Evolutionary conservation across 2,888 invertebrate genomes (phyloP).

Genomic region (Coecobrya sp.): DNA sequence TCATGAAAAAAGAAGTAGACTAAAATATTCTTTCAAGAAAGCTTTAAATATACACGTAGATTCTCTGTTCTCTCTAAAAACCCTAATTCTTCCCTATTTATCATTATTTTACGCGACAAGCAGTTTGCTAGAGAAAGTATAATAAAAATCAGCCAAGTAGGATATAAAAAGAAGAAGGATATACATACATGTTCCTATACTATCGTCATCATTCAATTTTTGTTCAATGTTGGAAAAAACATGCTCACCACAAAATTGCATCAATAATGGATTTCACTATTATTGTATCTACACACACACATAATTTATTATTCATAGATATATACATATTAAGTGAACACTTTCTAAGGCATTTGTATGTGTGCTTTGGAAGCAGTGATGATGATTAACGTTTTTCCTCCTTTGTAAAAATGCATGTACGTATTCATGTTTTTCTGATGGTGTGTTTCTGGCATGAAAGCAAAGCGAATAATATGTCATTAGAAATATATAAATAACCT

Average conservation of each 20-base stretch:
- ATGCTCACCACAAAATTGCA: slow-evolving; percentile 71
- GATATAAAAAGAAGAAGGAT: not conserved
- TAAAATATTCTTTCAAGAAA: slow-evolving; percentile 43
- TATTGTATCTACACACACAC: not conserved
- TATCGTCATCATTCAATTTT: slow-evolving; percentile 56
- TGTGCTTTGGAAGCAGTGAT: not conserved
- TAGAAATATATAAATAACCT: slow-evolving; percentile 42
- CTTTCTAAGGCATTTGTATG: not conserved
- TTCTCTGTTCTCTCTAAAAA: not conserved
- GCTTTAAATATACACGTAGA: slow-evolving; percentile 11
- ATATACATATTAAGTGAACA: not conserved
- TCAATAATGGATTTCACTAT: slow-evolving; percentile 44
- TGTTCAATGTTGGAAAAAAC: not conserved
- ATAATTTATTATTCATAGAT: slow-evolving; percentile 19
- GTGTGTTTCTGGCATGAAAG: slow-evolving; percentile 55
- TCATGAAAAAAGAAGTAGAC: slow-evolving; percentile 8
- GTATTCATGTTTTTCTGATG: not conserved
- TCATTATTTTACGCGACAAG: slow-evolving; percentile 59
- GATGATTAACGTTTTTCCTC: slow-evolving; percentile 70
- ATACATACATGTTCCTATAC: not conserved
- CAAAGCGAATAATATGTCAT: slow-evolving; percentile 51
- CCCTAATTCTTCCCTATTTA: slow-evolving; percentile 47
- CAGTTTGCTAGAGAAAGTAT: slow-evolving; percentile 20
- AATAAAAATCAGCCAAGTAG: slow-evolving; percentile 23
- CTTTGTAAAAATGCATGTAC: not conserved